A percentile compares a stretch with the other conserved stretches of the same genome.
phyloP scores from a whole-genome alignment of 2,797 vertebrate genomes.

The Falco berigora region DNA sequence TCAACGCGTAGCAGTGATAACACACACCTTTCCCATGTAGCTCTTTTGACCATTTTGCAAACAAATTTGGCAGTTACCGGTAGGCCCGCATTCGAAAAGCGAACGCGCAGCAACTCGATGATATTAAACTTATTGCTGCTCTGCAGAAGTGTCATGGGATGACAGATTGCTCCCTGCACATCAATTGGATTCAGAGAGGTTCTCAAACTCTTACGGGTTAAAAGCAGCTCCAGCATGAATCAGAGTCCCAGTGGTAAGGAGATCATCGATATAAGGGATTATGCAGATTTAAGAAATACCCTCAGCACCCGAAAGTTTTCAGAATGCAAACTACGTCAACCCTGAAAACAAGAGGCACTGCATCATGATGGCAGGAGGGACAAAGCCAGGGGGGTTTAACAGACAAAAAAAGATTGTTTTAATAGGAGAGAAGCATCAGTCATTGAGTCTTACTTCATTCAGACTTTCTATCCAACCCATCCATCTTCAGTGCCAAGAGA shows the following conservation, averaged over 20 bases:
- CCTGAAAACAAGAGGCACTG: conserved; percentile 90
- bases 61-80: background rate
- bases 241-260: conserved; percentile 53
- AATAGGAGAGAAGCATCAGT: conserved; percentile 95
- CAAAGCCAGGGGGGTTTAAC: conserved; percentile 76
- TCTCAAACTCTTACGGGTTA: conserved; percentile 67
- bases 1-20: background rate
- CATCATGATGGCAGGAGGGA: conserved; percentile 96
- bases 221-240: conserved; percentile 60
- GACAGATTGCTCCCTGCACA: conserved; percentile 62
- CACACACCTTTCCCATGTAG: background rate
- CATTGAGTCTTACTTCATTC: conserved; percentile 95
- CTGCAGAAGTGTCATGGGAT: conserved; percentile 43
- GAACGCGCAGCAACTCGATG: rapidly evolving
- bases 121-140: background rate
- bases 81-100: background rate
- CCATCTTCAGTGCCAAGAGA: conserved; percentile 90
- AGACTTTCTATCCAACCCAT: conserved; percentile 89
- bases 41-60: background rate
- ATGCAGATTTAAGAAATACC: conserved; percentile 70
- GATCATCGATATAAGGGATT: conserved; percentile 69
- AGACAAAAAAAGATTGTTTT: conserved; percentile 86
- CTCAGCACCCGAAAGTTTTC: conserved; percentile 70
- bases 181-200: conserved; percentile 32
- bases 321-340: conserved; percentile 74